Evolutionary conservation across 2,113 vertebrate genomes (phyloP).

Genomic region (Apodemus sylvaticus): DNA sequence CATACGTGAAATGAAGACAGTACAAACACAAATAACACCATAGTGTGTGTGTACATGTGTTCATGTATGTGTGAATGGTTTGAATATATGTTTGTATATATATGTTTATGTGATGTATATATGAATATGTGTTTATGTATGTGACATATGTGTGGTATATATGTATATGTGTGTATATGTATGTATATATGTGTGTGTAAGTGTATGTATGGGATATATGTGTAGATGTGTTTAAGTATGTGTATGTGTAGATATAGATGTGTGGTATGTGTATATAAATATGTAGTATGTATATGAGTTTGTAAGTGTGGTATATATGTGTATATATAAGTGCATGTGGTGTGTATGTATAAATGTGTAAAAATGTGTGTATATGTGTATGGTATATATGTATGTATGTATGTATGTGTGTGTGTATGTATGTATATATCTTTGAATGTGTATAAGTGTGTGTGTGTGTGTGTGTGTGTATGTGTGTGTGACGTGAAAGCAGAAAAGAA

Average conservation of each 20-base stretch:
- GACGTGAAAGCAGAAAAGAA: not conserved
- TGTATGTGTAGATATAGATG: not conserved
- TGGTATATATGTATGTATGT: not conserved
- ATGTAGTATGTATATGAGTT: too few relatives aligned
- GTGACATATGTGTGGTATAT: not conserved
- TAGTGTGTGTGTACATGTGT: not conserved
- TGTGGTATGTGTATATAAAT: not conserved
- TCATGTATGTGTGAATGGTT: not conserved
- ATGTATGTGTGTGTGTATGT: too few relatives aligned
- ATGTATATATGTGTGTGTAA: not conserved
- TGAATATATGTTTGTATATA: not conserved
- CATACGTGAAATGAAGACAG: not conserved
- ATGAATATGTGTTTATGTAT: not conserved
- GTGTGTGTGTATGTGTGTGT: not conserved
- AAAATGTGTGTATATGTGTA: too few relatives aligned
- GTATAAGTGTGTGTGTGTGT: not conserved
- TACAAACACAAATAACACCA: not conserved
- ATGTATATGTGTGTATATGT: not conserved
- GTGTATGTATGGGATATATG: not conserved
- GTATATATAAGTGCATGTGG: too few relatives aligned
- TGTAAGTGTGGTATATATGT: not conserved
- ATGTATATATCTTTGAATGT: too few relatives aligned
- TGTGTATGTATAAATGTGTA: not conserved
- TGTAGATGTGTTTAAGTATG: not conserved
- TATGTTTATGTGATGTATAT: not conserved